These are phyloP conservation scores for Ispidina lecontei DNA, from an alignment of 2,797 vertebrate genomes.

Conservation along the genomic window DNA sequence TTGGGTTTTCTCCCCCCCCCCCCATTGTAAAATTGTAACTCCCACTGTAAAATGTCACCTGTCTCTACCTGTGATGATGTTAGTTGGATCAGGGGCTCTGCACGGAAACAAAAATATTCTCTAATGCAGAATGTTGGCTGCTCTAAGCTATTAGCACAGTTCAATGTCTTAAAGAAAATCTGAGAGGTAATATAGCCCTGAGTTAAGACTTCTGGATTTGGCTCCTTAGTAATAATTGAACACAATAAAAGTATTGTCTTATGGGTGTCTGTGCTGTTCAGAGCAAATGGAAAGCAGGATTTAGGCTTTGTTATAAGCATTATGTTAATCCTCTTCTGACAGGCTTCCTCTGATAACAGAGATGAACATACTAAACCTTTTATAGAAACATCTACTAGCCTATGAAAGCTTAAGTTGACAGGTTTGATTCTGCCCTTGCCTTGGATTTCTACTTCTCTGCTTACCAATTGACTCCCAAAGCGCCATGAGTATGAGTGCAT, in stretches of 20 bases:
- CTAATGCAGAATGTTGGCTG: not conserved
- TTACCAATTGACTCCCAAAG: not conserved
- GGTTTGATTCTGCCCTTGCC: not conserved
- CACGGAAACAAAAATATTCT: not conserved
- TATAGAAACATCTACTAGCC: not conserved
- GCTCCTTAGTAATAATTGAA: not conserved
- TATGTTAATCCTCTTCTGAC: not conserved
- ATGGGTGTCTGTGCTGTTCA: not conserved
- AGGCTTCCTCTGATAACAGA: not conserved
- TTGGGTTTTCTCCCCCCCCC: no score
- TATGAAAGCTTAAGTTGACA: not conserved
- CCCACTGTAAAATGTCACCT: not conserved
- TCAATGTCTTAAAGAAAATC: not conserved
- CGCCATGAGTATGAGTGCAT: fast-evolving
- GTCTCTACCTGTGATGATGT: not conserved
- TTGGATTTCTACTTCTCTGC: not conserved
- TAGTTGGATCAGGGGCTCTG: not conserved
- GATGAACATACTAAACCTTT: not conserved
- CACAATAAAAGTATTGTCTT: not conserved
- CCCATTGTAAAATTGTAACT: no score
- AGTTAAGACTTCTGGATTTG: not conserved
- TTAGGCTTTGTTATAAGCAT: not conserved
- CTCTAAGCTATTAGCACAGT: not conserved
- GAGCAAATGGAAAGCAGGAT: not conserved
- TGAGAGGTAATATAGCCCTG: not conserved